Evolutionary conservation across 2,888 invertebrate genomes (phyloP).

Genomic region (Epinotia ramella): DNA sequence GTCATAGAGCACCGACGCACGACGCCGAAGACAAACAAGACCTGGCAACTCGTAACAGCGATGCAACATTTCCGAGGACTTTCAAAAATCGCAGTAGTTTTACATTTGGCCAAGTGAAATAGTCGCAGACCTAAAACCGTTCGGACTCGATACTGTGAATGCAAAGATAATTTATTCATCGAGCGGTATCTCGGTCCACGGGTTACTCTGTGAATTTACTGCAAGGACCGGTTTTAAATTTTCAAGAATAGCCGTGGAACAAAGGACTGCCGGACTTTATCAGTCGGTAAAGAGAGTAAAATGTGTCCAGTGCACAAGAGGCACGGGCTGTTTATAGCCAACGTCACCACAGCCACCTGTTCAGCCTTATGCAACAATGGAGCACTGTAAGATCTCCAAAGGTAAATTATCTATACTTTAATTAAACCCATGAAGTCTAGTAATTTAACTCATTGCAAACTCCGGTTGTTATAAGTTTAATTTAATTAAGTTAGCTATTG

Average conservation of each 20-base stretch:
- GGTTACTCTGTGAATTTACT: constrained; percentile 66
- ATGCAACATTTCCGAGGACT: background rate
- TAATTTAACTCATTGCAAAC: constrained; percentile 4
- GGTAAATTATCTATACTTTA: constrained; percentile 13
- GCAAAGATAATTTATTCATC: constrained; percentile 71
- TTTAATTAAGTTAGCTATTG: background rate
- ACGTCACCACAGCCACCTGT: constrained; percentile 67
- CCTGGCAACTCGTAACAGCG: background rate
- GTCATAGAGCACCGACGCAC: background rate
- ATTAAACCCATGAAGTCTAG: background rate
- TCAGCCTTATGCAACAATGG: constrained; percentile 52
- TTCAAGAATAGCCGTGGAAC: constrained; percentile 72
- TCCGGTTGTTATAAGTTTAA: constrained; percentile 13
- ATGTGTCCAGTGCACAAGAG: constrained; percentile 74
- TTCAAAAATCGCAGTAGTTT: background rate
- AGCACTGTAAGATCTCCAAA: constrained; percentile 24
- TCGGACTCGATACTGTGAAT: constrained; percentile 48
- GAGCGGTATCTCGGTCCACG: constrained; percentile 60
- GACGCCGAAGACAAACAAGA: background rate
- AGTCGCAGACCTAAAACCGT: constrained; percentile 15
- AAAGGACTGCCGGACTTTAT: constrained; percentile 74
- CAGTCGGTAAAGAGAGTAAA: constrained; percentile 77
- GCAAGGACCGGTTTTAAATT: constrained; percentile 77
- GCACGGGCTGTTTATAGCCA: constrained; percentile 61
- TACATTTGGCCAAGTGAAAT: constrained; percentile 2